Evolutionary conservation across 2,797 vertebrate genomes (phyloP).

Genomic region (Sebastes elongatus): DNA sequence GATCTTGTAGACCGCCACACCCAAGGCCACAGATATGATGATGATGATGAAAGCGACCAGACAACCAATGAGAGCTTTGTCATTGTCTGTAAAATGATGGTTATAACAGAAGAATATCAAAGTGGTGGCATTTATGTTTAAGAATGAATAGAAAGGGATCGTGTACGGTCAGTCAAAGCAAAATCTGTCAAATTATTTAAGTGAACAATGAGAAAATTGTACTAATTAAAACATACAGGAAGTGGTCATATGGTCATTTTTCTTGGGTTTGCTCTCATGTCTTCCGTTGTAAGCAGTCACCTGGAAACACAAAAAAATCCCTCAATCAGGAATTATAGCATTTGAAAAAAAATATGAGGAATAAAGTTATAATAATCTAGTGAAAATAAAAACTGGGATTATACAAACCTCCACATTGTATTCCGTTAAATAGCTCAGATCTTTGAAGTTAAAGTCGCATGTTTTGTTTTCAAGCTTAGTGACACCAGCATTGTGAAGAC

Average conservation of each 20-base stretch:
- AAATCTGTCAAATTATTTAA: background rate
- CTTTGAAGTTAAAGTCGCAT: conserved; percentile 12
- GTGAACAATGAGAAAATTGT: background rate
- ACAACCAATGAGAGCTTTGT: too few relatives aligned
- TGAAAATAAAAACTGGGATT: background rate
- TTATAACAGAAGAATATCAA: background rate
- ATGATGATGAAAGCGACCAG: fast-evolving
- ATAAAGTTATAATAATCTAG: background rate
- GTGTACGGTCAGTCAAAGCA: background rate
- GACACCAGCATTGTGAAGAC: fast-evolving
- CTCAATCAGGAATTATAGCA: background rate
- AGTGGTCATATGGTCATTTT: fast-evolving
- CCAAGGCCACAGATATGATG: too few relatives aligned
- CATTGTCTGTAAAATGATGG: too few relatives aligned
- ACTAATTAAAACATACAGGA: conserved; percentile 27
- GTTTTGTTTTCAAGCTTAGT: fast-evolving
- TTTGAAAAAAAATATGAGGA: background rate
- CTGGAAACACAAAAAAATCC: conserved; percentile 41
- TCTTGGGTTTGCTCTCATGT: fast-evolving
- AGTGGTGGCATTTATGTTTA: background rate
- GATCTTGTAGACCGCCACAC: too few relatives aligned
- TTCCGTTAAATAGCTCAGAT: conserved; percentile 67
- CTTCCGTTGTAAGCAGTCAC: background rate
- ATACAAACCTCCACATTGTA: conserved; percentile 68
- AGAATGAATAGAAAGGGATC: background rate